These are phyloP conservation scores for Psittacula echo DNA, from an alignment of 2,797 vertebrate species.

Conservation along the genomic window DNA sequence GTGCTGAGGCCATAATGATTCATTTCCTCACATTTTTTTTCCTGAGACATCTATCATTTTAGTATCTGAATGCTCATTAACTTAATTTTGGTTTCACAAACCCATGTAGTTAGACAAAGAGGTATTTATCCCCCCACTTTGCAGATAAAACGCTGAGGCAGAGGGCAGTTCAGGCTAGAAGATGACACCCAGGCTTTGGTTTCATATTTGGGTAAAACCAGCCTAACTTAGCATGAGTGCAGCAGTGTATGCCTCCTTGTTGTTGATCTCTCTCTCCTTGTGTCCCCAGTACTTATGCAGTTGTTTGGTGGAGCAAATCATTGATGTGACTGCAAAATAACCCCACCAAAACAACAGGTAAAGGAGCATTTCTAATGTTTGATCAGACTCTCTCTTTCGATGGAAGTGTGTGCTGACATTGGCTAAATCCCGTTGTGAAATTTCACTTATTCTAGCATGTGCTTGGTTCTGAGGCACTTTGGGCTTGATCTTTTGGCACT, in stretches of 20 bases:
- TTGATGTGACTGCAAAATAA: not conserved
- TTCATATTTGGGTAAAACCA: not conserved
- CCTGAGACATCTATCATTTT: not conserved
- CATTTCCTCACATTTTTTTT: not conserved
- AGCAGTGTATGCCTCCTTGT: not conserved
- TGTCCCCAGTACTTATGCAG: not conserved
- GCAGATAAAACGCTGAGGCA: not conserved
- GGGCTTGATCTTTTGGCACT: not conserved
- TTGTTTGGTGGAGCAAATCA: not conserved
- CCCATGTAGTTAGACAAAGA: not conserved
- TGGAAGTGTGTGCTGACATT: not conserved
- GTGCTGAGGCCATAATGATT: not conserved
- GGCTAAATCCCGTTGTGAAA: not conserved
- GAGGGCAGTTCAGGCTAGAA: not conserved
- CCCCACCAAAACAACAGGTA: not conserved
- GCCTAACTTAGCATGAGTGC: too few relatives aligned
- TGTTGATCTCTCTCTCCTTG: not conserved
- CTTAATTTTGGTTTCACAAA: not conserved
- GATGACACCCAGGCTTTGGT: not conserved
- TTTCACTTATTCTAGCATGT: rapidly evolving
- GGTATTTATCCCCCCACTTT: not conserved
- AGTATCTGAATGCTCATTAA: not conserved
- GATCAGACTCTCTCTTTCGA: not conserved
- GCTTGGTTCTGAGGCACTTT: not conserved
- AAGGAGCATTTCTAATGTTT: not conserved